Base-by-base conservation (phyloP, 1,140 invertebrate species). In the Neodiprion virginianus region DNA sequence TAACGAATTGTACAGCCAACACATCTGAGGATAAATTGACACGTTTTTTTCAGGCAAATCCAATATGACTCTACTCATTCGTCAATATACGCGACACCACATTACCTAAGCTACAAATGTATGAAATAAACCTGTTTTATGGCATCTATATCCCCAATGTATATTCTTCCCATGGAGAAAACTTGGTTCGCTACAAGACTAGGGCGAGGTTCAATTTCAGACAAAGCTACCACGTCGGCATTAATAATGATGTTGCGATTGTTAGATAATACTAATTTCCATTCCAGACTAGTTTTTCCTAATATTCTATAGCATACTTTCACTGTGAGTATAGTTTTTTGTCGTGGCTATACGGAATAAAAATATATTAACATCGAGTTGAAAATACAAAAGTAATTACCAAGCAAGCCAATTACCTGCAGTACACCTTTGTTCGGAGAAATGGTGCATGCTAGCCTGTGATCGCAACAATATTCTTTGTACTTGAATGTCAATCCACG, bases 1-100 rank as follows among this genome's bases (percentile, higher is more conserved):
- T 0, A 78, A 79, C 12, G 78, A 69, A 73, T 87, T 87, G 66
- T 77, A 71, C 14, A 87, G 70, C 80, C 83, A 84, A 73, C 74
- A 72, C 17, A 77, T 75, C 85, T 87, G 17, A 50, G 73, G 70
- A 69, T 68, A 71, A 69, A 67, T 65, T 72, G 11, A 72, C 68
- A 28, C 66, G 28, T 17, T 67, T 71, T 49, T 70, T 67, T 71
- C 67, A 53, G 49, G 48, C 7, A 10, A 66, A 72, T 67, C 71
- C 65, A 68, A 21, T 65, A 47, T 76, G 73, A 75, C 67, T 17
- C 7, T n/a, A 69, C 14, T 49, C 17, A 67, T 14, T 40, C 28
- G 1, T 40, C 28, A 40, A 40, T 40, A 40, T 40, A 40, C 28
- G 5, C 1, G 28, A 40, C 28, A 2, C 28, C 2, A 40, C 28